Evolutionary conservation across 2,888 invertebrate species (phyloP), one percentile per base, ranked within the genome.

Genomic region (Heliconius erato): DNA sequence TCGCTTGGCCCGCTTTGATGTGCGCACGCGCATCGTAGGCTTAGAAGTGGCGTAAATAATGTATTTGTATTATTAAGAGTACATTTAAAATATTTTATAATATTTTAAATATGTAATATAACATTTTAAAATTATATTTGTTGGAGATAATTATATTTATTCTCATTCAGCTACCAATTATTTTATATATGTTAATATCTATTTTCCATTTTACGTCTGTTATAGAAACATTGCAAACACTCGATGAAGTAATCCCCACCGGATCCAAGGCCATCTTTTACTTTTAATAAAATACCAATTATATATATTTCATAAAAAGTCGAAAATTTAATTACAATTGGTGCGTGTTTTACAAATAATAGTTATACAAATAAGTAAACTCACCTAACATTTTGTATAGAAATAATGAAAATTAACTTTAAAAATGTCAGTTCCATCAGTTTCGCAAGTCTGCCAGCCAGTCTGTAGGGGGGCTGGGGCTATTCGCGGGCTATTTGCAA

Each of bases 401-500:
- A 59, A 59, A 59, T 59, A 63, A 63, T 63, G n/a, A n/a, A 63
- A 63, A 9, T n/a, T n/a, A 11, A 63, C 9, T 59, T 63, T 11
- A n/a, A 11, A n/a, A n/a, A 59, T 79, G 74, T 26, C 79, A n/a
- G n/a, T 14, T 84, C 84, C 79, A 11, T 49, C 32, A 76, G 81
- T 49, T 74, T 81, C 2, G 19, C 63, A 69, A 26, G 72, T 84
- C 86, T 90, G 86, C 87, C 86, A 80, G 80, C 69, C 88, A 89
- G 94, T 94, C 93, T 94, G 92, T 94, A 89, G 95, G 95, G 94
- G 95, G 94, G 92, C 93, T 89, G 85, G 84, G 89, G 88, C 83
- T 86, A 86, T 86, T 86, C 84, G 89, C 87, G 84, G 78, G 85
- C 85, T 84, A 79, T 84, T 82, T 79, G 80, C 79, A 87, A 82